These are phyloP conservation scores for Melikaiella ostensackeni DNA, from an alignment of 2,888 invertebrate genomes.

Conservation along the genomic window DNA sequence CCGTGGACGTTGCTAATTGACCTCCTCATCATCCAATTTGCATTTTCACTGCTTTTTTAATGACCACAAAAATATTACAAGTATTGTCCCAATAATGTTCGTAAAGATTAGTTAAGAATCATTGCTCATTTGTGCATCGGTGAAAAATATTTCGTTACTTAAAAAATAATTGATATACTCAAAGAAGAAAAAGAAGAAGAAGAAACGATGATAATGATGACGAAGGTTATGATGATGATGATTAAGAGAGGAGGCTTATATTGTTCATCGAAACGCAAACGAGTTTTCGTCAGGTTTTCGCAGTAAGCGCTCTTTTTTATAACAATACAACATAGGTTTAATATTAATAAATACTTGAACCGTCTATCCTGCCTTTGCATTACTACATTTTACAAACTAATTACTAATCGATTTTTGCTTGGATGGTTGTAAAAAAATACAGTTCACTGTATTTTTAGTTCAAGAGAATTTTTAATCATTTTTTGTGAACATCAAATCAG, in stretches of 20 bases:
- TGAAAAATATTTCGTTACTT: neutral
- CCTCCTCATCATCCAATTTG: neutral
- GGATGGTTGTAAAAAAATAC: too few species aligned
- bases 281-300: neutral
- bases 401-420: too few species aligned
- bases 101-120: constrained; percentile 8
- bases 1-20: constrained; percentile 86
- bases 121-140: neutral
- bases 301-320: constrained; percentile 20
- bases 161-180: neutral
- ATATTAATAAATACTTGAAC: neutral
- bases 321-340: constrained; percentile 8
- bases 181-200: too few species aligned
- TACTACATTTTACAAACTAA: neutral
- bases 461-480: too few species aligned
- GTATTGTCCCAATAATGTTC: neutral
- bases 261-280: neutral
- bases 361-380: neutral
- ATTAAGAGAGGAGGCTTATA: neutral
- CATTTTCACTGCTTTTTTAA: constrained; percentile 35
- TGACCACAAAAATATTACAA: constrained; percentile 6
- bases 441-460: too few species aligned
- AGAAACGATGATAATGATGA: too few species aligned
- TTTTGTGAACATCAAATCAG: too few species aligned
- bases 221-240: neutral